Base-by-base conservation (phyloP, 2,113 vertebrate genomes). In the Microcebus ravelobensis region DNA sequence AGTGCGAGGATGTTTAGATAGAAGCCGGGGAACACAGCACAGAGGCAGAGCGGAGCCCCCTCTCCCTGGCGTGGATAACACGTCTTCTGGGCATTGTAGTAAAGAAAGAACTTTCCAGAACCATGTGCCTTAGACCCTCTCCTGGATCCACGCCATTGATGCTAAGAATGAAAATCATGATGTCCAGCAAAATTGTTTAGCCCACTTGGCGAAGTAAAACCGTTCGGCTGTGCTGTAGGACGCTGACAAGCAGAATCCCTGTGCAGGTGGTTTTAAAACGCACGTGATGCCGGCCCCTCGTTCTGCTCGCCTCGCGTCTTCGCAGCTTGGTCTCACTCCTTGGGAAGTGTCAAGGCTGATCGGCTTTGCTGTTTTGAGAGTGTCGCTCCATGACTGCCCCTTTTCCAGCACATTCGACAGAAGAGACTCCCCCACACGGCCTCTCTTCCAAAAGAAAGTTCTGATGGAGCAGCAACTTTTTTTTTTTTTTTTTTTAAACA, bases 301-400 rank as follows among this genome's bases (percentile, higher is more conserved):
- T 42, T 29, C 52, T 45, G 29, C 27, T 45, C 80, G 23, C 15
- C 86, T 77, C 29, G 52, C 42, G 1, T 65, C 48, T 52, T 34
- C 92, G 59, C 0, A 68, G 57, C 48, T 87, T 77, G 42, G 11
- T 42, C 21, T 7, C 45, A 21, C 48, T 89, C 20, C 29, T 50
- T 63, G 34, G 76, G 63, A 39, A 92, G 34, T 57, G 87, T 34
- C n/a, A 9, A 15, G n/a, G 79, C 86, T 87, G 17, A 68, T 50
- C 57, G 18, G 27, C 68, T 95, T 87, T 96, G 42, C 92, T 97
- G 61, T 96, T 93, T 85, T 90, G 63, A 96, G 94, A 91, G 2
- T 52, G 52, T 68, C 74, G 27, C 50, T n/a, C 94, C 34, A 91
- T 77, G 48, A 57, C 12, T 39, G 79, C 59, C 61, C 61, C 57